phyloP scores from a whole-genome alignment of 2,888 invertebrate species.

The Aphrophora alni region DNA sequence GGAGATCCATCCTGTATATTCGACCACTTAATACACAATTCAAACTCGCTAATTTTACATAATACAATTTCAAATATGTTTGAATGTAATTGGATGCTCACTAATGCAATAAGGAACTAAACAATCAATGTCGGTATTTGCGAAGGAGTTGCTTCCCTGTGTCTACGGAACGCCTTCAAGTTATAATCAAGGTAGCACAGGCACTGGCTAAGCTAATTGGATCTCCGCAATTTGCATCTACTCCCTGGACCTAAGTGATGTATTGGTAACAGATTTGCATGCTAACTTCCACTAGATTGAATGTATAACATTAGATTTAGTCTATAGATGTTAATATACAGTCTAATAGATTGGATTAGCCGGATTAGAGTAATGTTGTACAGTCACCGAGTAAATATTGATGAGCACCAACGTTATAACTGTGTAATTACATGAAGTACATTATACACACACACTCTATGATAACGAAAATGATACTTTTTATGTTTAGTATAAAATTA shows the following conservation, averaged over 20 bases:
- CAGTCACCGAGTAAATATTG: neutral
- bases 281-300: neutral
- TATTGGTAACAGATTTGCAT: slow-evolving; percentile 6
- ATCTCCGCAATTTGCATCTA: neutral
- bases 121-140: neutral
- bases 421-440: too few relatives aligned
- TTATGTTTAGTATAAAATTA: too few relatives aligned
- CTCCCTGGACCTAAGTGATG: neutral
- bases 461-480: too few relatives aligned
- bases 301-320: neutral
- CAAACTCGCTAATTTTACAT: too few relatives aligned
- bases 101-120: neutral
- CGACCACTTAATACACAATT: too few relatives aligned
- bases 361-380: too few relatives aligned
- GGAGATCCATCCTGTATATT: too few relatives aligned
- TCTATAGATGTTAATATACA: neutral
- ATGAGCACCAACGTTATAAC: neutral
- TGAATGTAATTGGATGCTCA: neutral
- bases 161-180: neutral
- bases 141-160: neutral
- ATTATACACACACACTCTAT: too few relatives aligned
- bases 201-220: neutral
- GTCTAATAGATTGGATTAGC: neutral
- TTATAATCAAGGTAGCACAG: slow-evolving; percentile 6
- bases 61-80: neutral